Base-by-base conservation (phyloP, 2,888 invertebrate species). In the Synergus gifuensis region DNA sequence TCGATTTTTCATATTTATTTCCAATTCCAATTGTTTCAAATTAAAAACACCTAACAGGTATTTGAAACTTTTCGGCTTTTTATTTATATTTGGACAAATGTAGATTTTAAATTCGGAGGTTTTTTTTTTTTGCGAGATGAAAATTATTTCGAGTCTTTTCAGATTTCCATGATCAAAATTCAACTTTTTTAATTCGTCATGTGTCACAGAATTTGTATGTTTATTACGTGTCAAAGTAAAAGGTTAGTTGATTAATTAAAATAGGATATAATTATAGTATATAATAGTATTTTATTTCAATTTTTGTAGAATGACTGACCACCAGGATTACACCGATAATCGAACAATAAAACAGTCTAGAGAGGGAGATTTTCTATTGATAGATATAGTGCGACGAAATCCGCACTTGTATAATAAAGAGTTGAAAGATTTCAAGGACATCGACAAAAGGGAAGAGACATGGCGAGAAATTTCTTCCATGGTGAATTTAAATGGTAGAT, bases 261-360 rank as follows among this genome's bases (percentile, higher is more conserved):
- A 1, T 28, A 28, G 22, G 1, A 28, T 28, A 28, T 28, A 28
- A 28, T 28, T 28, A 28, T 28, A 28, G 22, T 28, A 28, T 28
- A 28, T 28, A 28, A 28, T 28, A 28, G 22, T 28, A 28, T 28
- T 28, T 28, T 28, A 28, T 42, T 12, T 22, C 12, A 12, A 18
- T 22, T 22, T 46, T 69, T 69, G 28, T 36, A 69, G 69, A 49
- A 69, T 69, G 69, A 49, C 49, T 36, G 69, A 69, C 8, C 69
- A 69, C 46, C 69, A 69, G 49, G 69, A 69, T 69, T 69, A 69
- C 46, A 69, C 69, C 22, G 69, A 69, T 4, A 73, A 73, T 73
- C 69, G 69, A 9, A 46, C 8, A 73, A 54, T 73, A 36, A 73
- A 73, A 73, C 9, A 22, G 36, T 46, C 28, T 8, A 36, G 69